These are phyloP conservation scores for Eucriotettix oculatus DNA, from an alignment of 2,888 invertebrate genomes.

Conservation along the genomic window DNA sequence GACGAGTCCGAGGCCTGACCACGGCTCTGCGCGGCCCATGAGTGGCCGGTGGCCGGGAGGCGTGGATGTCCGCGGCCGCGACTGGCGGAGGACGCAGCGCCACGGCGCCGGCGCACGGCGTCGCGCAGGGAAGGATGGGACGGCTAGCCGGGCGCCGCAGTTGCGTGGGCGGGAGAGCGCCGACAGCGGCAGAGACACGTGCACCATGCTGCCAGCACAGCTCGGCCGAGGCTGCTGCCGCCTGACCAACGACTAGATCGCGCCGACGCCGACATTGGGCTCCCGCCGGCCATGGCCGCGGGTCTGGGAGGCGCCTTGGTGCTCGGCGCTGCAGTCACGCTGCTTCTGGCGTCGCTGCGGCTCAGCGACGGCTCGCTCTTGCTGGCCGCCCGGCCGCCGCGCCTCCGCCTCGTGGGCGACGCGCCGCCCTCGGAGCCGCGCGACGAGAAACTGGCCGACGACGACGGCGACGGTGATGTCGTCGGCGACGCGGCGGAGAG, in stretches of 20 bases:
- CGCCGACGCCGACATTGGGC: background rate
- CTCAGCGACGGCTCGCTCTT: constrained; percentile 19
- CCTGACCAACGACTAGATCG: background rate
- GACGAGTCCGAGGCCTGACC: background rate
- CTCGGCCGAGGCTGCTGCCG: background rate
- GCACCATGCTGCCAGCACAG: background rate
- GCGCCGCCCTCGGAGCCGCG: background rate
- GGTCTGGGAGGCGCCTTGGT: constrained; percentile 10
- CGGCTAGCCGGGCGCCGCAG: background rate
- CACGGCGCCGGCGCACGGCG: background rate
- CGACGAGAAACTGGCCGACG: constrained; percentile 6
- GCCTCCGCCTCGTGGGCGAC: background rate
- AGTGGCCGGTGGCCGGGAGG: background rate
- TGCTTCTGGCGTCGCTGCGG: constrained; percentile 21
- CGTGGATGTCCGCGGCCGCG: background rate
- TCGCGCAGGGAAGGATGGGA: background rate
- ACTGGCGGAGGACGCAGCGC: background rate
- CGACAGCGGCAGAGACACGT: background rate
- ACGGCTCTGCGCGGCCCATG: background rate
- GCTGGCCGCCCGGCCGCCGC: constrained; percentile 18
- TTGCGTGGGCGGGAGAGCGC: background rate
- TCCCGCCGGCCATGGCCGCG: constrained; percentile 8
- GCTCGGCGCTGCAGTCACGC: constrained; percentile 8
- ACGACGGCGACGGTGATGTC: constrained; percentile 5
- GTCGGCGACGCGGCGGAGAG: constrained; percentile 8